These are phyloP conservation scores for Balanococcus diminutus DNA, from an alignment of 2,888 invertebrate species.

Conservation along the genomic window DNA sequence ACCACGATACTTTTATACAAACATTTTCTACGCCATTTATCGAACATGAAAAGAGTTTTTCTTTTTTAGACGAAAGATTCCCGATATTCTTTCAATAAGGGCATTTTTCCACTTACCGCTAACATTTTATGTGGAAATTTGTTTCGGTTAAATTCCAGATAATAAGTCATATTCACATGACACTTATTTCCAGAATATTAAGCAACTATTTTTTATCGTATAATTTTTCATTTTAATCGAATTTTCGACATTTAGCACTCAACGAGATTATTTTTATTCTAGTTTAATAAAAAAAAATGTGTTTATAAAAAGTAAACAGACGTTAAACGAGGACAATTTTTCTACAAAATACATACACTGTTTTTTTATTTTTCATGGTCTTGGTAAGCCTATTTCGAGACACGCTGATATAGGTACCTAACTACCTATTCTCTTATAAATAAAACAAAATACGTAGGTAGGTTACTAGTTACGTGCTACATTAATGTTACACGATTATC, in stretches of 20 bases:
- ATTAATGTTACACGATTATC: conserved; percentile 11
- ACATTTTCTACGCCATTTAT: conserved; percentile 31
- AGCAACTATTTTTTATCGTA: conserved; percentile 12
- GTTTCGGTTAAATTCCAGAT: background rate
- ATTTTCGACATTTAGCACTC: conserved; percentile 4
- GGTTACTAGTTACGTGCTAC: background rate
- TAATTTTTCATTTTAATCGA: conserved; percentile 25
- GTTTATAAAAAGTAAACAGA: background rate
- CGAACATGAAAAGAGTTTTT: conserved; percentile 3
- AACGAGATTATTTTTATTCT: background rate
- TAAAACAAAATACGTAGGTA: background rate
- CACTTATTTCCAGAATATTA: conserved; percentile 39
- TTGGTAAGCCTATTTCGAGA: background rate
- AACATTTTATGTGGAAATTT: conserved; percentile 10
- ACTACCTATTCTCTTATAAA: background rate
- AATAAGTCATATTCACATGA: background rate
- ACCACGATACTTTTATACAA: background rate
- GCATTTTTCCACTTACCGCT: conserved; percentile 4
- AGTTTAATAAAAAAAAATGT: background rate
- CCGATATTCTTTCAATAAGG: background rate
- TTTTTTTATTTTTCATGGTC: background rate
- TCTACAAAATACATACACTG: background rate
- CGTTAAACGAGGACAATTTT: background rate
- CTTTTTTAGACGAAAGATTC: background rate
- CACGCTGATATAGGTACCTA: background rate